phyloP scores from a whole-genome alignment of 2,113 vertebrate genomes.

The Rhineura floridana region DNA sequence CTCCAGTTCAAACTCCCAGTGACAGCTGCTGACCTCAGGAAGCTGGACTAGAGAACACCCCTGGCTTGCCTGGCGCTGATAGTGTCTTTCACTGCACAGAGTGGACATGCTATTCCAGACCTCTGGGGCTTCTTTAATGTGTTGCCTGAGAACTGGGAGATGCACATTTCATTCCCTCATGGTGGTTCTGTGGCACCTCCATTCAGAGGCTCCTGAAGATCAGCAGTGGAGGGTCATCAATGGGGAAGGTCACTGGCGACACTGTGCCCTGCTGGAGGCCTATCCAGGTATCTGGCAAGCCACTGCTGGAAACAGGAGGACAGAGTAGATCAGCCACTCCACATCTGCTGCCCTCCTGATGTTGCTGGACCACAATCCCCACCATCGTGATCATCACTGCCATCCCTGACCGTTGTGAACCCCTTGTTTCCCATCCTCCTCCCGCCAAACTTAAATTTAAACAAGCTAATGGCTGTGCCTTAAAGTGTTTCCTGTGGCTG shows the following conservation, averaged over 20 bases:
- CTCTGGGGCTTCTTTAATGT: neutral
- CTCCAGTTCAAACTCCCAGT: no score
- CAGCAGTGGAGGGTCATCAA: neutral
- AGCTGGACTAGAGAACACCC: no score
- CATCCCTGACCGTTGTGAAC: no score
- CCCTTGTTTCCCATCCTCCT: no score
- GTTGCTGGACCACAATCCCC: no score
- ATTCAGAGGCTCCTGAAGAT: neutral
- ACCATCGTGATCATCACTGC: no score
- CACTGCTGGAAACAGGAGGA: neutral
- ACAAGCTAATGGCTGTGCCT: no score
- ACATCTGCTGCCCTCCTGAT: no score
- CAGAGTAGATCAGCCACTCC: no score
- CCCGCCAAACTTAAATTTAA: no score
- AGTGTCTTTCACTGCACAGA: neutral
- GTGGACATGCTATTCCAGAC: neutral
- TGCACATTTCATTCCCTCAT: no score
- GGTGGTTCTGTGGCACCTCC: neutral
- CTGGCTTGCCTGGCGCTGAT: neutral
- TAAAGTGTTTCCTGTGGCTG: neutral
- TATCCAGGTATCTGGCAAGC: neutral
- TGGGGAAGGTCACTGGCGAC: neutral
- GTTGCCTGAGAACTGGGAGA: neutral
- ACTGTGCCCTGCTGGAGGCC: neutral
- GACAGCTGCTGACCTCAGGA: no score